A percentile compares a stretch with the other conserved stretches of the same genome.
phyloP scores from a whole-genome alignment of 2,113 vertebrate genomes.

The Hassar affinis region DNA sequence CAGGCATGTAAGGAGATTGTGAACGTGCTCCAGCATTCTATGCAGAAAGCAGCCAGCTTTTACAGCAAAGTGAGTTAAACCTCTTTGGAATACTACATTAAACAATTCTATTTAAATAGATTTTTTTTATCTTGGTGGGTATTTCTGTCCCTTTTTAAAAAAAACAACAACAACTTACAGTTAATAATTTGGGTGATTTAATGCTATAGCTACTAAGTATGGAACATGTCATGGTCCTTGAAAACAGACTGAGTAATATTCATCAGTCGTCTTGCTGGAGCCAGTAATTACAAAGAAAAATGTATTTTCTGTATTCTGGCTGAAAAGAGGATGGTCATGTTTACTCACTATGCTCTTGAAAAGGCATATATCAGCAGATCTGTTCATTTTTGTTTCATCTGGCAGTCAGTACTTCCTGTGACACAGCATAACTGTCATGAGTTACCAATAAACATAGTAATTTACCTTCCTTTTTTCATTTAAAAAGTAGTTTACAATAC shows the following conservation, averaged over 20 bases:
- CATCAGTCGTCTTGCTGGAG: background rate
- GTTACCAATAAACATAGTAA: background rate
- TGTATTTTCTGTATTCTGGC: background rate
- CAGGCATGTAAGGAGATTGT: conserved; percentile 56
- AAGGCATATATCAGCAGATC: background rate
- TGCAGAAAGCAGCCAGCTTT: conserved; percentile 57
- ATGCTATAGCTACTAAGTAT: background rate
- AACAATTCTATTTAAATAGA: background rate
- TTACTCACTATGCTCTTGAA: background rate
- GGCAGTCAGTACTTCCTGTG: background rate
- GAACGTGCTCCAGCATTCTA: conserved; percentile 55
- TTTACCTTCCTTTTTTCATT: background rate
- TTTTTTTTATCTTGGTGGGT: background rate
- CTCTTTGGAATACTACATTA: background rate
- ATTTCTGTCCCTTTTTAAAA: background rate
- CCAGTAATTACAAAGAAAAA: background rate
- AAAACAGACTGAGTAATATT: background rate
- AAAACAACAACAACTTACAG: too few species aligned
- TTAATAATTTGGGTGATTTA: background rate
- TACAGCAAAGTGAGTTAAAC: conserved; percentile 61
- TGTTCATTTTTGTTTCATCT: background rate
- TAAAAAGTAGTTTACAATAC: background rate
- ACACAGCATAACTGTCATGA: background rate
- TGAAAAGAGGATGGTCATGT: background rate
- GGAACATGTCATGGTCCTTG: background rate